Conservation (phyloP, 2,888 invertebrate genomes). For the Papilio demoleus region DNA sequence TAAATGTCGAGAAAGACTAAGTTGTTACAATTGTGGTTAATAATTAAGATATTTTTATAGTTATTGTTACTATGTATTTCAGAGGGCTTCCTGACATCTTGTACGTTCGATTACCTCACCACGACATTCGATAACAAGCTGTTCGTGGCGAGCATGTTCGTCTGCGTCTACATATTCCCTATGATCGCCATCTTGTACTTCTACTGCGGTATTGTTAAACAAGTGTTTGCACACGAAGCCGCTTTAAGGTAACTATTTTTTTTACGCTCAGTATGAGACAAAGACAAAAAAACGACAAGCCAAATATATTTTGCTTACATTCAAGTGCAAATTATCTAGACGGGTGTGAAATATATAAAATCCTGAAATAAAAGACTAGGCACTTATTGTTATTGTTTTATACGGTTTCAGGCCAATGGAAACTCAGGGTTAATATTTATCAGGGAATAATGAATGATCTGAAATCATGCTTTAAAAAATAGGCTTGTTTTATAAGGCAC, state of each 20-base stretch:
- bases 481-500: too few species aligned
- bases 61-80: constrained; percentile 51
- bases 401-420: too few species aligned
- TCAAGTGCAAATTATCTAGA: too few species aligned
- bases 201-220: constrained; percentile 93
- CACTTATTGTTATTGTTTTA: too few species aligned
- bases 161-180: constrained; percentile 90
- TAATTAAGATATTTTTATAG: background rate
- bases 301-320: too few species aligned
- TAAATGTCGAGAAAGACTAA: background rate
- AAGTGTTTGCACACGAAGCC: constrained; percentile 94
- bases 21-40: background rate
- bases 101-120: constrained; percentile 92
- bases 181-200: constrained; percentile 91
- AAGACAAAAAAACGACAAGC: too few species aligned
- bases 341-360: too few species aligned
- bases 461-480: too few species aligned
- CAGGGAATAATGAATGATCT: too few species aligned
- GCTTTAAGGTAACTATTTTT: constrained; percentile 81
- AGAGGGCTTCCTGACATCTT: constrained; percentile 96
- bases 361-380: too few species aligned
- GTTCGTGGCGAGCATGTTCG: constrained; percentile 90
- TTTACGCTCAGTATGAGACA: too few species aligned
- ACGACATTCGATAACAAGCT: constrained; percentile 90
- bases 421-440: too few species aligned